A percentile compares a stretch with the other conserved stretches of the same genome.
phyloP scores from a whole-genome alignment of 2,113 vertebrate genomes.

The Phocoena phocoena region DNA sequence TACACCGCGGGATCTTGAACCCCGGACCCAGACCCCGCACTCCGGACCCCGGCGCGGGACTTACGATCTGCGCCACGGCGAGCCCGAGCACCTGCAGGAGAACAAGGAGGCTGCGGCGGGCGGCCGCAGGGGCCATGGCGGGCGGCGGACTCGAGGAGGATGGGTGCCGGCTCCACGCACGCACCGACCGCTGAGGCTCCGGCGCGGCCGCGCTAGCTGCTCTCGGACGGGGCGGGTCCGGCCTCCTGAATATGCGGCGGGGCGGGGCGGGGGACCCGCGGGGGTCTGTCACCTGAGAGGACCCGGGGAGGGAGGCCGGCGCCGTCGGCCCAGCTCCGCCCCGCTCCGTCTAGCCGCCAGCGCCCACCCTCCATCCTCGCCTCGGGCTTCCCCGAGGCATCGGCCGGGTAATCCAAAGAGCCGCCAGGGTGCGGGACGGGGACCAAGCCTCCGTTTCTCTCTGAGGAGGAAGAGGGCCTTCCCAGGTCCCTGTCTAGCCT shows the following conservation, averaged over 20 bases:
- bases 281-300: conserved; percentile 66
- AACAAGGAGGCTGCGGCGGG: conserved; percentile 82
- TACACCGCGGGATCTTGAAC: not conserved
- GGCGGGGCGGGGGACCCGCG: conserved; percentile 31
- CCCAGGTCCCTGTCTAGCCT: not conserved
- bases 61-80: conserved; percentile 94
- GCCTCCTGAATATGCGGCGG: conserved; percentile 75
- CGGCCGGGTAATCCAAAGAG: not conserved
- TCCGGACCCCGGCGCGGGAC: conserved; percentile 71
- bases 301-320: not conserved
- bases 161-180: not conserved
- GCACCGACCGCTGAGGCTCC: not conserved
- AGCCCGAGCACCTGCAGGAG: conserved; percentile 90
- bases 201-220: not conserved
- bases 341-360: not conserved
- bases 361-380: not conserved
- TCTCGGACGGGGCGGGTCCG: not conserved
- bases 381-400: not conserved
- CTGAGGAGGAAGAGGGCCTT: not conserved
- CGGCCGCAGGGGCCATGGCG: conserved; percentile 87
- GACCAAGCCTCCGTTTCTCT: not conserved
- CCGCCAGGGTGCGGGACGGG: fast-evolving
- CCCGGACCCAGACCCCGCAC: not conserved
- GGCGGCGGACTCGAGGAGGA: conserved; percentile 72
- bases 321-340: conserved; percentile 54